phyloP scores from a whole-genome alignment of 2,797 vertebrate genomes.

The Cynopterus sphinx region DNA sequence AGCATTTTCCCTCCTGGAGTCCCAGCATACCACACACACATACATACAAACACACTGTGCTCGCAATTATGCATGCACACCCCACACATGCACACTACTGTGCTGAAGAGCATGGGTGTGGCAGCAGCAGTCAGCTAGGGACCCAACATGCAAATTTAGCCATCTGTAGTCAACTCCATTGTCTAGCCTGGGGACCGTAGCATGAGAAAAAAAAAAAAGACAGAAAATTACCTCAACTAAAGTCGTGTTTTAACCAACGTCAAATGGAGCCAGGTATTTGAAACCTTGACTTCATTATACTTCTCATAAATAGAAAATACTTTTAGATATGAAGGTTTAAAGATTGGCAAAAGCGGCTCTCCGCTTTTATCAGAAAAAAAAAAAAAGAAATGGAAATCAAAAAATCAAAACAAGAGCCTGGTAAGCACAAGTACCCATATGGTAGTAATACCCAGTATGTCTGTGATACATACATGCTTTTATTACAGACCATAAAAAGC shows the following conservation, averaged over 20 bases:
- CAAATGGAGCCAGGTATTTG: constrained; percentile 26
- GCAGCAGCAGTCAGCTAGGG: background rate
- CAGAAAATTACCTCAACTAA: background rate
- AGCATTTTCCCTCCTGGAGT: background rate
- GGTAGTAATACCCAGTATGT: constrained; percentile 67
- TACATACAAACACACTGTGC: background rate
- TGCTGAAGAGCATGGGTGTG: background rate
- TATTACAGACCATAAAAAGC: constrained; percentile 61
- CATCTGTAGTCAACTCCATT: background rate
- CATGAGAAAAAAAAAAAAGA: background rate
- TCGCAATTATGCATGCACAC: background rate
- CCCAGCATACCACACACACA: background rate
- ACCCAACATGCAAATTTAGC: background rate
- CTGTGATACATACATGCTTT: constrained; percentile 59
- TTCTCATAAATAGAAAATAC: constrained; percentile 33
- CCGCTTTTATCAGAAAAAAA: constrained; percentile 27
- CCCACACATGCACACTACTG: background rate
- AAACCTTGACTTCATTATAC: constrained; percentile 38
- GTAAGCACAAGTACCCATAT: constrained; percentile 63
- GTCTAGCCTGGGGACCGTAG: background rate
- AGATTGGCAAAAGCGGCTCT: background rate
- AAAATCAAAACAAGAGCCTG: constrained; percentile 64
- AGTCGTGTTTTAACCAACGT: background rate
- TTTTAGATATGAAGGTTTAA: background rate
- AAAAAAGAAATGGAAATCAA: background rate